Evolutionary conservation across 92 coral and sea anemone species (phyloP).

Genomic region (Ricordea florida): DNA sequence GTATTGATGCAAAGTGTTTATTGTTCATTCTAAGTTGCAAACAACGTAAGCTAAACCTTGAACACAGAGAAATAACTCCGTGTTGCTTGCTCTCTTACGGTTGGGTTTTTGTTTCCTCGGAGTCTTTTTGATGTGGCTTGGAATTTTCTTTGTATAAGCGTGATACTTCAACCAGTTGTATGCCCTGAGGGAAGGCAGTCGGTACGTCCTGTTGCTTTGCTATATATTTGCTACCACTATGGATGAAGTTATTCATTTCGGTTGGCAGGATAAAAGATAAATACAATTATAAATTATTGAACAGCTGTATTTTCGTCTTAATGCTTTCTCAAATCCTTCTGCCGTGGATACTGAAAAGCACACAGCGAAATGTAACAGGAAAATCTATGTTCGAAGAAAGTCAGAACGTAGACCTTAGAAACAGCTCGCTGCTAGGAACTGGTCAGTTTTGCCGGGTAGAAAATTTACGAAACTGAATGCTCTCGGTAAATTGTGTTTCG

Average conservation of each 20-base stretch:
- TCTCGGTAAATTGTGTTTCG: not conserved
- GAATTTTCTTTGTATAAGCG: not conserved
- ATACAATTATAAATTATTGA: constrained; percentile 13
- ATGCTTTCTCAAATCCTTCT: not conserved
- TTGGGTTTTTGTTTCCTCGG: no score
- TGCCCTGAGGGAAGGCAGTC: not conserved
- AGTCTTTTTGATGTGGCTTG: no score
- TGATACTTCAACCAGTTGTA: no score
- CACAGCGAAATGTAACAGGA: not conserved
- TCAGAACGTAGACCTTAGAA: not conserved
- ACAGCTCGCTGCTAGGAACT: not conserved
- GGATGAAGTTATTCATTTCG: constrained; percentile 28
- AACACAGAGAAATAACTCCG: no score
- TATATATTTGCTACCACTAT: constrained; percentile 7
- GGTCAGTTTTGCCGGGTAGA: not conserved
- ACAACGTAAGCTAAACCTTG: not conserved
- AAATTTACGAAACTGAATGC: not conserved
- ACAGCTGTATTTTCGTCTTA: not conserved
- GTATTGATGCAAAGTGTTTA: not conserved
- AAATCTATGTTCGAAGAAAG: not conserved
- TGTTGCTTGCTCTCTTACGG: no score
- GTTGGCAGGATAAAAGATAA: not conserved
- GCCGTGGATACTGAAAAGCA: not conserved
- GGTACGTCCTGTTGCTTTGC: constrained; percentile 1
- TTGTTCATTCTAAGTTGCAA: not conserved